phyloP scores from a whole-genome alignment of 2,888 invertebrate genomes.

The Selenia dentaria region DNA sequence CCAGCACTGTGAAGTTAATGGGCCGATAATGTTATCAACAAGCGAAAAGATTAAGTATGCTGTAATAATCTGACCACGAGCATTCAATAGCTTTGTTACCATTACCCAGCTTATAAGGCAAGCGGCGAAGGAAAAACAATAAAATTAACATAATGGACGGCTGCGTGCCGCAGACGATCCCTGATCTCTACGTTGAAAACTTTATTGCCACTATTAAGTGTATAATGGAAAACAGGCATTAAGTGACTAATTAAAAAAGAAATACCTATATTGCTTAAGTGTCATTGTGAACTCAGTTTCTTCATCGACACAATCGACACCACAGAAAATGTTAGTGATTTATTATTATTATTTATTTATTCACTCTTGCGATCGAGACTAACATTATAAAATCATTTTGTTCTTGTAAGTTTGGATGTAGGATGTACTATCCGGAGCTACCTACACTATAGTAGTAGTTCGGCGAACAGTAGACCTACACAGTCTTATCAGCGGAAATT shows the following conservation, averaged over 20 bases:
- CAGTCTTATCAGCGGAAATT: too few relatives aligned
- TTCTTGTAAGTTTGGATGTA: too few relatives aligned
- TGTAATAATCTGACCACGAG: conserved; percentile 12
- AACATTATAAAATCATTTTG: too few relatives aligned
- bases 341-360: too few relatives aligned
- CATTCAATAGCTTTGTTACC: conserved; percentile 3
- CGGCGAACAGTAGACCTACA: too few relatives aligned
- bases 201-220: conserved; percentile 24
- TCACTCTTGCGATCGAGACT: too few relatives aligned
- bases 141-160: conserved; percentile 24
- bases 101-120: conserved; percentile 1
- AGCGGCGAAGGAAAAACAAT: conserved; percentile 16
- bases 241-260: conserved; percentile 17
- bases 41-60: conserved; percentile 8
- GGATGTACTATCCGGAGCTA: too few relatives aligned
- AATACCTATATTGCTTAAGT: conserved; percentile 10
- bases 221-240: conserved; percentile 19
- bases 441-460: too few relatives aligned
- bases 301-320: too few relatives aligned
- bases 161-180: conserved; percentile 15
- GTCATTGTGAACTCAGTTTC: neutral
- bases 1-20: too few relatives aligned
- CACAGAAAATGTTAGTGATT: too few relatives aligned
- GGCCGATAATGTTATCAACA: conserved; percentile 8
- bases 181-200: conserved; percentile 26